Percentiles rank a stretch among this genome's conserved stretches.
These are phyloP conservation scores for Hanleya hanleyi DNA, from an alignment of 2,888 invertebrate species.

Conservation along the genomic window DNA sequence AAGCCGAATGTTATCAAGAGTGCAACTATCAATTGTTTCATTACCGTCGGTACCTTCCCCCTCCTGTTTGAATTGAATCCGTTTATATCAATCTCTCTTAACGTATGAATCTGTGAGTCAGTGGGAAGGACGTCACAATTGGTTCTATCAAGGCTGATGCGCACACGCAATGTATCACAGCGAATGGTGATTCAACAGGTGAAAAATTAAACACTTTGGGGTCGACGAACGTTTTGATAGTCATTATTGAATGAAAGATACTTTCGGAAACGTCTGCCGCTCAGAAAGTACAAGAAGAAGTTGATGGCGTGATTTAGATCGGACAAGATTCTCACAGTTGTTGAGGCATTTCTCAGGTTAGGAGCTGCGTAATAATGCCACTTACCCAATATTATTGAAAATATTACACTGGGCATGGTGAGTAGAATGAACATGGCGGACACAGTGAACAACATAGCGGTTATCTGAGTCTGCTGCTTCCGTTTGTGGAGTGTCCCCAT, in stretches of 20 bases:
- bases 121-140: too few relatives aligned
- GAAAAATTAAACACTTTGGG: not conserved
- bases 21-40: too few relatives aligned
- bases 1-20: too few relatives aligned
- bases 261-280: not conserved
- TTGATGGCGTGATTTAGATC: not conserved
- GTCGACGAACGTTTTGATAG: not conserved
- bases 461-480: not conserved
- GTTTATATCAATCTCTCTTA: too few relatives aligned
- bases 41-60: too few relatives aligned
- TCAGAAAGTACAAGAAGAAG: constrained; percentile 3
- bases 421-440: not conserved
- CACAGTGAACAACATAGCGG: constrained; percentile 1
- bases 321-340: not conserved
- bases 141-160: too few relatives aligned
- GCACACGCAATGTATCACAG: too few relatives aligned
- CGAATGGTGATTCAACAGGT: too few relatives aligned
- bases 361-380: not conserved
- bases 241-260: not conserved
- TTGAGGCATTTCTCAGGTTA: not conserved
- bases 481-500: not conserved
- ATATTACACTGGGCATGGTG: not conserved
- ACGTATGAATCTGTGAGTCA: too few relatives aligned
- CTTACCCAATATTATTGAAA: not conserved
- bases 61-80: too few relatives aligned